phyloP scores from a whole-genome alignment of 2,888 invertebrate species.

The Mellilla xanthometata region DNA sequence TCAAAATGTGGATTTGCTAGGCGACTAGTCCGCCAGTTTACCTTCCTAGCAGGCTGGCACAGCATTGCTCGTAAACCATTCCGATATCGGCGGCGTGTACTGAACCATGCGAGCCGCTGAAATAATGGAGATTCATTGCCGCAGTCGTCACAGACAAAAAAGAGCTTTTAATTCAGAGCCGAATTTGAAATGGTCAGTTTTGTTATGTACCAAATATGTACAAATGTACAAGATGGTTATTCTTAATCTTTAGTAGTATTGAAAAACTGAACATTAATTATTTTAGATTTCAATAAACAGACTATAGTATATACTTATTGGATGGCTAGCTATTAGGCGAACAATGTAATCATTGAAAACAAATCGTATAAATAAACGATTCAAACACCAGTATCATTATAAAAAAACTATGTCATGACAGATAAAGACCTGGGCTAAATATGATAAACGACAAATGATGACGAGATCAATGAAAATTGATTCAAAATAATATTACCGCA shows the following conservation, averaged over 20 bases:
- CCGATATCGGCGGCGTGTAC: constrained; percentile 58
- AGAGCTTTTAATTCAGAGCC: constrained; percentile 31
- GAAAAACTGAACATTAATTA: too few relatives aligned
- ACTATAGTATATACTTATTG: too few relatives aligned
- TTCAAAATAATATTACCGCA: constrained; percentile 18
- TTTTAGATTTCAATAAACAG: too few relatives aligned
- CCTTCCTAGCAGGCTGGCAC: constrained; percentile 34
- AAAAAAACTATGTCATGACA: too few relatives aligned
- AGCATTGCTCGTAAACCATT: constrained; percentile 66
- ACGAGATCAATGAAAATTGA: constrained; percentile 6
- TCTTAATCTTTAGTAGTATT: too few relatives aligned
- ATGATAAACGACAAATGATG: constrained; percentile 3
- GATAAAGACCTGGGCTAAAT: neutral
- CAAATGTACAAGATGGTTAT: too few relatives aligned
- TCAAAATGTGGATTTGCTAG: constrained; percentile 29
- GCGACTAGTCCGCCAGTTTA: constrained; percentile 40
- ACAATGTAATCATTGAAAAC: too few relatives aligned
- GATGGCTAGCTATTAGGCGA: too few relatives aligned
- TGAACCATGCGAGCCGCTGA: constrained; percentile 46
- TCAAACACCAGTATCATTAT: too few relatives aligned
- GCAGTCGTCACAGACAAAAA: constrained; percentile 26
- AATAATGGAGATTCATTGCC: constrained; percentile 42
- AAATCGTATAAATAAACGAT: too few relatives aligned
- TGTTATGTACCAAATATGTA: too few relatives aligned
- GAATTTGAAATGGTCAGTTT: too few relatives aligned